These are phyloP conservation scores for Tachyglossus aculeatus DNA, from an alignment of 2,797 vertebrate species.

Conservation along the genomic window DNA sequence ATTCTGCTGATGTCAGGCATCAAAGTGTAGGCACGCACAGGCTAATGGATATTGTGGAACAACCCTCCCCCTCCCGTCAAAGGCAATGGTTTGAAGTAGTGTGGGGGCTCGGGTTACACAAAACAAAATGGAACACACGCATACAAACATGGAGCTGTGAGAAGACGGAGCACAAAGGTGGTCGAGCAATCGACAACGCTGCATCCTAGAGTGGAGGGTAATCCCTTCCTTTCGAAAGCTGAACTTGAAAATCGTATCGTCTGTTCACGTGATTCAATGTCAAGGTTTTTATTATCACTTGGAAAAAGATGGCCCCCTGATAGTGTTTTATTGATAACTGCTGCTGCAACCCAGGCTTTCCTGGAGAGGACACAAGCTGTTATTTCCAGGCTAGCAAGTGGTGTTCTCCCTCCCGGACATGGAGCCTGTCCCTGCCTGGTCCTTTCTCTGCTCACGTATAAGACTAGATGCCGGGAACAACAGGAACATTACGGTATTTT, in stretches of 20 bases:
- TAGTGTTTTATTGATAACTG: not conserved
- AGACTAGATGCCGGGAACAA: too few species aligned
- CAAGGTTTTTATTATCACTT: slow-evolving; percentile 6
- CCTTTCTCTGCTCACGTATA: too few species aligned
- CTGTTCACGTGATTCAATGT: not conserved
- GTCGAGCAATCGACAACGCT: slow-evolving; percentile 31
- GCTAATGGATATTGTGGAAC: slow-evolving; percentile 41
- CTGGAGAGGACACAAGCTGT: too few species aligned
- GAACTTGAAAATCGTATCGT: slow-evolving; percentile 20
- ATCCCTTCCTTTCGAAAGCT: too few species aligned
- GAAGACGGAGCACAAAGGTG: slow-evolving; percentile 38
- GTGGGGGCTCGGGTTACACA: slow-evolving; percentile 15
- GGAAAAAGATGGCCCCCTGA: slow-evolving; percentile 6
- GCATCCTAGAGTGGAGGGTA: slow-evolving; percentile 1
- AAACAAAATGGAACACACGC: slow-evolving; percentile 57
- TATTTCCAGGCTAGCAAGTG: too few species aligned
- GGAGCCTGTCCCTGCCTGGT: too few species aligned
- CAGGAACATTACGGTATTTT: too few species aligned
- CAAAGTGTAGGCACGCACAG: not conserved
- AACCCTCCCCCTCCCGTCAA: not conserved
- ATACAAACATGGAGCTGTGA: slow-evolving; percentile 18
- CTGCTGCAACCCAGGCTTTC: not conserved
- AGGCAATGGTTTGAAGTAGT: not conserved
- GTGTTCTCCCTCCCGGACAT: too few species aligned
- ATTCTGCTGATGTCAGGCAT: slow-evolving; percentile 44